A percentile compares a stretch with the other conserved stretches of the same genome.
Evolutionary conservation across 2,888 invertebrate genomes (phyloP).

Genomic region (Chalcosyrphus nemorum): DNA sequence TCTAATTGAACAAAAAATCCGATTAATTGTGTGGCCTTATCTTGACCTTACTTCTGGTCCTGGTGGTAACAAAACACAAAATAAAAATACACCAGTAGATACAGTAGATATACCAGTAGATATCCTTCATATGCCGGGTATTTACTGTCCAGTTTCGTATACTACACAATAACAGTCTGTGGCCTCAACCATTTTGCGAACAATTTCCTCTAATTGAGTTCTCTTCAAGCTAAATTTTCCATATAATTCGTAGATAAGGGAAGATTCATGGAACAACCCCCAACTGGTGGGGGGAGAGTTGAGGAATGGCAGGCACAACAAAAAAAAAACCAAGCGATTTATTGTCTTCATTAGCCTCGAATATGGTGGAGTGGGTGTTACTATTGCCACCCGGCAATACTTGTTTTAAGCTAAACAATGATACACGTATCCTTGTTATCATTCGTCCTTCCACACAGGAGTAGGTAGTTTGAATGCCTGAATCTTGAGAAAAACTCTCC

Average conservation of each 20-base stretch:
- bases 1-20: slow-evolving; percentile 8
- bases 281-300: neutral
- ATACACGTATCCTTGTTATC: slow-evolving; percentile 8
- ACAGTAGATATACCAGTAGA: neutral
- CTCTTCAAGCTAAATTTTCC: slow-evolving; percentile 53
- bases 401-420: slow-evolving; percentile 16
- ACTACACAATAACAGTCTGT: slow-evolving; percentile 11
- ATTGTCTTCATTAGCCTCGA: slow-evolving; percentile 53
- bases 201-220: slow-evolving; percentile 63
- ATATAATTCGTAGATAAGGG: slow-evolving; percentile 49
- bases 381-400: slow-evolving; percentile 24
- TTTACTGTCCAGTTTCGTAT: slow-evolving; percentile 8
- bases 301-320: no score
- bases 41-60: neutral
- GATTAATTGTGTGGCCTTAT: slow-evolving; percentile 27
- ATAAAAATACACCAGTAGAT: neutral
- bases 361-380: neutral
- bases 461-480: neutral
- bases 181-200: slow-evolving; percentile 38
- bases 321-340: slow-evolving; percentile 27
- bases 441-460: neutral
- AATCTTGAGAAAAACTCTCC: slow-evolving; percentile 35
- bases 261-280: slow-evolving; percentile 35
- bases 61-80: neutral
- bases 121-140: slow-evolving; percentile 15